A percentile compares a stretch with the other conserved stretches of the same genome.
These are phyloP conservation scores for Eptesicus fuscus DNA, from an alignment of 2,113 vertebrate genomes.

Conservation along the genomic window DNA sequence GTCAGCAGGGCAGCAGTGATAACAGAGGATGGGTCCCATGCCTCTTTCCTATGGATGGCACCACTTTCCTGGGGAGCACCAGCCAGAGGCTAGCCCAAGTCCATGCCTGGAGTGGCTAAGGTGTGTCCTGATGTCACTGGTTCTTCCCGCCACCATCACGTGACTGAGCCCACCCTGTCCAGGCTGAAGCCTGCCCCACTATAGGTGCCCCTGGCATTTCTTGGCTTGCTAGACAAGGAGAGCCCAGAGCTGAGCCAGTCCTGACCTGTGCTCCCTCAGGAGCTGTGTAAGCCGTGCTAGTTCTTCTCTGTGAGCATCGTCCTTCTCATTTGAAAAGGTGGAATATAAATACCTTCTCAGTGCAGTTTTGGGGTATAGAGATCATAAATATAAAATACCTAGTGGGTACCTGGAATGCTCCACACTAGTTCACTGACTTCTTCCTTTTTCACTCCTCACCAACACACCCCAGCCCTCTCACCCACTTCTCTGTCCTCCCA, in stretches of 20 bases:
- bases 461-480: neutral
- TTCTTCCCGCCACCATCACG: neutral
- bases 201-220: neutral
- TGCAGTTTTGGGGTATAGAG: neutral
- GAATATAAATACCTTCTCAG: neutral
- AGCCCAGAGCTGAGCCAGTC: neutral
- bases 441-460: neutral
- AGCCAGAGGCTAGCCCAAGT: neutral
- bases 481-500: neutral
- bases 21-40: neutral
- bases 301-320: neutral
- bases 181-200: neutral
- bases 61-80: neutral
- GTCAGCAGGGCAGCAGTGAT: neutral
- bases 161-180: neutral
- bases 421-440: neutral
- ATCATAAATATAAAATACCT: no score
- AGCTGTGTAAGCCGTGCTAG: neutral
- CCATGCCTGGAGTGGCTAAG: no score
- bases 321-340: neutral
- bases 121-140: neutral
- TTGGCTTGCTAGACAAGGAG: neutral
- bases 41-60: neutral
- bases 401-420: neutral
- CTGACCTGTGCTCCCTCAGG: accelerated